Evolutionary conservation across 2,888 invertebrate genomes (phyloP).

Genomic region (Meteorus cinctellus): DNA sequence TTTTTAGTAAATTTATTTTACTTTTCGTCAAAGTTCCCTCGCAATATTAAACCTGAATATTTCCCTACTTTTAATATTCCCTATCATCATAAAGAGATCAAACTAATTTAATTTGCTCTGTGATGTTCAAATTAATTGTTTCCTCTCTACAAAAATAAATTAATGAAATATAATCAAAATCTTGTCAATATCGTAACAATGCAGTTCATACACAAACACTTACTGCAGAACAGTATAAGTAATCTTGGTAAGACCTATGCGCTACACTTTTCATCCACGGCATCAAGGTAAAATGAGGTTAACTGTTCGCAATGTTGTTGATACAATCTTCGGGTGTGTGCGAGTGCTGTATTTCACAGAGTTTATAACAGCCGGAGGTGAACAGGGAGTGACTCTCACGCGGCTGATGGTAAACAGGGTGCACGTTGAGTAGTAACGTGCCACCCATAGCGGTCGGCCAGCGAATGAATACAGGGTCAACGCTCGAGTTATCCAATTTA

Average conservation of each 20-base stretch:
- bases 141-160: too few relatives aligned
- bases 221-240: background rate
- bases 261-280: constrained; percentile 12
- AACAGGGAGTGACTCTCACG: constrained; percentile 37
- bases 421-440: constrained; percentile 61
- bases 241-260: background rate
- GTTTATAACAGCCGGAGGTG: constrained; percentile 62
- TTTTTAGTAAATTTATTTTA: too few relatives aligned
- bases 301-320: constrained; percentile 58
- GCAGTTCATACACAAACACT: background rate
- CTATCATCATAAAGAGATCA: too few relatives aligned
- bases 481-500: constrained; percentile 45
- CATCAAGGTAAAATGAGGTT: constrained; percentile 49
- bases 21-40: too few relatives aligned
- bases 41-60: too few relatives aligned
- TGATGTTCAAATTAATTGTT: too few relatives aligned
- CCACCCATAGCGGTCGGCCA: constrained; percentile 51
- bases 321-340: constrained; percentile 60
- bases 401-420: constrained; percentile 62
- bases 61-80: too few relatives aligned
- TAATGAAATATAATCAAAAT: too few relatives aligned
- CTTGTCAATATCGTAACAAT: too few relatives aligned
- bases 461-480: constrained; percentile 53
- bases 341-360: constrained; percentile 64
- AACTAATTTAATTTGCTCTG: too few relatives aligned